A percentile compares a stretch with the other conserved stretches of the same genome.
These are phyloP conservation scores for Epizoanthus ramosus DNA, from an alignment of 92 coral and sea anemone species.

Conservation along the genomic window DNA sequence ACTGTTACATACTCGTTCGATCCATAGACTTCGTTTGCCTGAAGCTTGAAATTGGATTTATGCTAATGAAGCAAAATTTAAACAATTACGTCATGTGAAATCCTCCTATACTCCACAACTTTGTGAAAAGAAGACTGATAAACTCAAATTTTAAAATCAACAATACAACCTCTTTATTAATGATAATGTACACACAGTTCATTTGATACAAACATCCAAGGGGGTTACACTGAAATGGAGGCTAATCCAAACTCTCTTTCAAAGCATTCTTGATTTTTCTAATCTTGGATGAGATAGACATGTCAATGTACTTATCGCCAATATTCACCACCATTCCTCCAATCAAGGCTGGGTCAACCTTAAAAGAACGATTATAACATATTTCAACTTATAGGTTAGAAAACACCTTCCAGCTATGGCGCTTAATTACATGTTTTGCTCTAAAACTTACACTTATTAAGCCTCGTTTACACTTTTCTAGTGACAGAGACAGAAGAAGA, in stretches of 20 bases:
- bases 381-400: neutral
- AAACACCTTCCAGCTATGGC: too few relatives aligned
- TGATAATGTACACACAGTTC: constrained; percentile 27
- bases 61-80: too few relatives aligned
- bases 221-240: constrained; percentile 12
- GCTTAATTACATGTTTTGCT: too few relatives aligned
- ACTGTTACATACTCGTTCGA: too few relatives aligned
- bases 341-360: constrained; percentile 91
- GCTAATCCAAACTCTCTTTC: constrained; percentile 72
- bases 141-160: constrained; percentile 14
- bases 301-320: constrained; percentile 95
- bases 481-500: too few relatives aligned
- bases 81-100: too few relatives aligned
- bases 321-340: constrained; percentile 97
- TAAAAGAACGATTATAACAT: neutral
- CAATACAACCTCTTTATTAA: constrained; percentile 8
- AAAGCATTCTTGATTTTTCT: constrained; percentile 89
- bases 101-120: too few relatives aligned
- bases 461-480: too few relatives aligned
- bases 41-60: too few relatives aligned
- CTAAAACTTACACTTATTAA: too few relatives aligned
- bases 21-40: too few relatives aligned
- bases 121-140: too few relatives aligned
- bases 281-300: constrained; percentile 94
- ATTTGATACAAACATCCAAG: constrained; percentile 3